These are phyloP conservation scores for Etheostoma cragini DNA, from an alignment of 2,113 vertebrate genomes.

Conservation along the genomic window DNA sequence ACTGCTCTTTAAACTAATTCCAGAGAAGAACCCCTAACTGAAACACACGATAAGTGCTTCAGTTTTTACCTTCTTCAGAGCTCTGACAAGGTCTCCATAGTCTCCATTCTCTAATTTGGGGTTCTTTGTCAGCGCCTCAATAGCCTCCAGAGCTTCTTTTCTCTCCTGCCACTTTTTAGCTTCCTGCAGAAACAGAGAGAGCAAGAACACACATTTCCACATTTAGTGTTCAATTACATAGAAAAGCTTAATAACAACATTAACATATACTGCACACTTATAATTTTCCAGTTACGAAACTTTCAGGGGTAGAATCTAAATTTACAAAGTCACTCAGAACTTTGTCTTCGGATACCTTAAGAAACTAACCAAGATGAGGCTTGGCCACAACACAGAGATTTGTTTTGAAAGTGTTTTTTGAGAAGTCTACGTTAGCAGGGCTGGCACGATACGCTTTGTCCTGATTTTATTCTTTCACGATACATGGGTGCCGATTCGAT, in stretches of 20 bases:
- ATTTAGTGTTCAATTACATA: neutral
- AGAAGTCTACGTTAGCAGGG: neutral
- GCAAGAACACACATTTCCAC: neutral
- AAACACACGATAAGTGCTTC: too few relatives aligned
- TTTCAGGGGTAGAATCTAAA: neutral
- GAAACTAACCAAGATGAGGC: too few relatives aligned
- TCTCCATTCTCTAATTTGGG: constrained; percentile 96
- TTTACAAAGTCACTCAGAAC: neutral
- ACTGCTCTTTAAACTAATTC: neutral
- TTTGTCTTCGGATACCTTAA: neutral
- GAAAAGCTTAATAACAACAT: neutral
- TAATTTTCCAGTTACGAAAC: neutral
- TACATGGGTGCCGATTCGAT: too few relatives aligned
- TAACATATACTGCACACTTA: too few relatives aligned
- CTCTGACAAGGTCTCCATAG: constrained; percentile 94
- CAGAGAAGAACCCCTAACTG: neutral
- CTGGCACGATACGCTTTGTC: too few relatives aligned
- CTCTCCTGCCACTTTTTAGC: constrained; percentile 99
- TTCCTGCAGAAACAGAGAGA: constrained; percentile 84
- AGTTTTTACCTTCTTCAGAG: constrained; percentile 91
- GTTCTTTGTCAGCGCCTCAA: constrained; percentile 92
- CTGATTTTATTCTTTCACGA: too few relatives aligned
- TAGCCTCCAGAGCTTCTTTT: constrained; percentile 94
- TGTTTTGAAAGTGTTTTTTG: neutral
- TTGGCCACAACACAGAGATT: neutral